A percentile compares a stretch with the other conserved stretches of the same genome.
Conservation (phyloP, 2,113 vertebrate genomes). For the Mystacornis crossleyi region DNA sequence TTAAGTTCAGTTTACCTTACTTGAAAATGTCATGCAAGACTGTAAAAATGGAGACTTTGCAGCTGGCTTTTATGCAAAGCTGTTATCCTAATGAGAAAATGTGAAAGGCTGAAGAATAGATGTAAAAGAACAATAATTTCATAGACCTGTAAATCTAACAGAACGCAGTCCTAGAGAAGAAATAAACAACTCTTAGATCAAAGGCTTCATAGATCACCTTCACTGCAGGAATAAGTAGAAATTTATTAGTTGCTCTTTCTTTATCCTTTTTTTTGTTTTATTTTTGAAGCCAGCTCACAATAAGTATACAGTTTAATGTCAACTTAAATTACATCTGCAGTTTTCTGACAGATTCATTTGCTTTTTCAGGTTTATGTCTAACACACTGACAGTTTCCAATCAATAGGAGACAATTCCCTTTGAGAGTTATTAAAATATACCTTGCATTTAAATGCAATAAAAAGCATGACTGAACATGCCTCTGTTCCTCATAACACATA, state of each 20-base stretch:
- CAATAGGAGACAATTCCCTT: constrained; percentile 72
- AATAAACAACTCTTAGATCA: constrained; percentile 68
- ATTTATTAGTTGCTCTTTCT: constrained; percentile 57
- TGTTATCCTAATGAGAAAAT: constrained; percentile 70
- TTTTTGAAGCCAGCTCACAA: not conserved
- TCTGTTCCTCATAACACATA: constrained; percentile 77
- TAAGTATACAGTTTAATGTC: constrained; percentile 63
- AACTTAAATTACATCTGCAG: constrained; percentile 68
- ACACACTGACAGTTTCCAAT: constrained; percentile 76
- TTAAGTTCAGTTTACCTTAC: constrained; percentile 25
- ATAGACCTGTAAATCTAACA: constrained; percentile 64
- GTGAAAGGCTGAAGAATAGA: constrained; percentile 58
- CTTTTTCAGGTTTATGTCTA: constrained; percentile 75
- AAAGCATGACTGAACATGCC: constrained; percentile 75
- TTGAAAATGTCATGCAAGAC: constrained; percentile 12
- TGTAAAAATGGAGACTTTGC: constrained; percentile 58
- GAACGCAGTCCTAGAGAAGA: constrained; percentile 58
- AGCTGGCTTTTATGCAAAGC: constrained; percentile 64
- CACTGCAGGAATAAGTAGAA: constrained; percentile 47
- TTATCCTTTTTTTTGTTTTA: not conserved
- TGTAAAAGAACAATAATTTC: constrained; percentile 67
- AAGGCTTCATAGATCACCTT: constrained; percentile 53
- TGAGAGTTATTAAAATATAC: constrained; percentile 77
- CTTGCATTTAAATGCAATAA: constrained; percentile 78
- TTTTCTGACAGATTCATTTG: constrained; percentile 68